Evolutionary conservation across 1,140 invertebrate species (phyloP).

Genomic region (Scaptomyza pallida): DNA sequence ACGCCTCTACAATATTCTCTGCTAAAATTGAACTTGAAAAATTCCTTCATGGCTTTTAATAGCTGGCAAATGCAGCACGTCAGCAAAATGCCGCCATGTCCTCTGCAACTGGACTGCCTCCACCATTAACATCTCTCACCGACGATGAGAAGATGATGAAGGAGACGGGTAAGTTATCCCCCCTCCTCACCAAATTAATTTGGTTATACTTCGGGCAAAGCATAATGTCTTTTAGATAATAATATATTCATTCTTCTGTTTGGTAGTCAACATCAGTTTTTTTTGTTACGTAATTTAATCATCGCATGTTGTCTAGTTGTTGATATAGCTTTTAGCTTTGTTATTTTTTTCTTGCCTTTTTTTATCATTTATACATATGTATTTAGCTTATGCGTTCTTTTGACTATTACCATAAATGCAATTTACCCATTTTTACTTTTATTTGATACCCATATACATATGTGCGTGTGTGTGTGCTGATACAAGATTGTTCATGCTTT

Average conservation of each 20-base stretch:
- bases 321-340: neutral
- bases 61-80: slow-evolving; percentile 78
- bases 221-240: slow-evolving; percentile 20
- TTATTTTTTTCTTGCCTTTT: neutral
- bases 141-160: slow-evolving; percentile 92
- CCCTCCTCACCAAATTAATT: neutral
- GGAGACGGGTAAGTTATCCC: slow-evolving; percentile 88
- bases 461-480: slow-evolving; percentile 28
- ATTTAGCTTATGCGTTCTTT: slow-evolving; percentile 5
- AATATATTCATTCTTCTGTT: slow-evolving; percentile 19
- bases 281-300: slow-evolving; percentile 48
- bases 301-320: slow-evolving; percentile 24
- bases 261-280: slow-evolving; percentile 18
- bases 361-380: slow-evolving; percentile 11
- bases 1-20: slow-evolving; percentile 17
- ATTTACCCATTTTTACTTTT: slow-evolving; percentile 20
- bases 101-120: slow-evolving; percentile 63
- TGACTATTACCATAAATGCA: slow-evolving; percentile 6
- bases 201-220: neutral
- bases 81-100: slow-evolving; percentile 76
- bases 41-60: slow-evolving; percentile 15
- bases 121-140: slow-evolving; percentile 88
- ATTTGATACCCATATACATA: neutral
- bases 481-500: slow-evolving; percentile 35
- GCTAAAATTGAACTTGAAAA: slow-evolving; percentile 23